Evolutionary conservation across 2,797 vertebrate genomes (phyloP), one percentile per base, ranked within the genome.

Genomic region (Leuciscus waleckii): DNA sequence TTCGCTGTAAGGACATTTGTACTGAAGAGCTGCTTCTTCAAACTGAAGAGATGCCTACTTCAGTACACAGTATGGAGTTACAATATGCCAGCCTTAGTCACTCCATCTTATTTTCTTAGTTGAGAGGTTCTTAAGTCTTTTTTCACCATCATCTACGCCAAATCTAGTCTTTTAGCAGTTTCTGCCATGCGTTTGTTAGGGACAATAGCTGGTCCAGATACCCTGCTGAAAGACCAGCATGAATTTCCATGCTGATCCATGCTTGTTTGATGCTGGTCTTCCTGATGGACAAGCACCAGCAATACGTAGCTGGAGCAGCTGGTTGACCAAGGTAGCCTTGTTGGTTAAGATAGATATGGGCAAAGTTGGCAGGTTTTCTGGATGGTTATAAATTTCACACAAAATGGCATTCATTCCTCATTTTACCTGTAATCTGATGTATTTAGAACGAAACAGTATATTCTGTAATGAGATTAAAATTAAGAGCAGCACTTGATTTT

Each of bases 181-280:
- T 81, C 26, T 65, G 61, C 78, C 86, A 84, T 87, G 86, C 82
- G 54, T 81, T 83, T 79, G 29, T 37, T 87, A 17, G 71, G 70
- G 41, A 58, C 70, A 68, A 68, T 21, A 61, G 82, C 82, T 67
- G 73, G 71, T 77, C 41, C 83, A 85, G 51, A 67, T 70, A 79
- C 65, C 67, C 76, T 63, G 76, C 76, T 79, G 83, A 73, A 77
- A 70, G 35, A 56, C 65, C 29, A 78, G 46, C 49, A 75, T 68
- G 61, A 41, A 63, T 35, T 63, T 65, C 14, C 4, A 10, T 39
- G 58, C 32, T 65, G 56, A 74, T 82, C 26, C 43, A 82, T n/a
- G 26, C 35, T 77, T 77, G 75, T 61, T 75, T 78, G 37, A 54
- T 61, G 76, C 39, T 37, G 11, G 70, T 63, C 19, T 51, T 35